Evolutionary conservation across 2,888 invertebrate genomes (phyloP).

Genomic region (Podabrus alpinus): DNA sequence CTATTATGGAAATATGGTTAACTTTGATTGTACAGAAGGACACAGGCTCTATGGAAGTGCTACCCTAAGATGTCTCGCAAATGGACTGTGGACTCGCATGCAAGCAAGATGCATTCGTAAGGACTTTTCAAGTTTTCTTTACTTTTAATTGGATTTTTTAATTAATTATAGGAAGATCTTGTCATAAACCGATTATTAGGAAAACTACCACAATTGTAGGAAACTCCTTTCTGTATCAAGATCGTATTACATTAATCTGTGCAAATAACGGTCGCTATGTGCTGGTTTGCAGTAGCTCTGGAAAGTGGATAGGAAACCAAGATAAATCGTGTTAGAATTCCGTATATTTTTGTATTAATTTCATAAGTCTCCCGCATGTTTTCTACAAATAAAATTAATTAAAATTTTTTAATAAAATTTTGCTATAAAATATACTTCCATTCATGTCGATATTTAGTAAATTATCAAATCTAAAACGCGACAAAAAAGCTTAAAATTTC

Average conservation of each 20-base stretch:
- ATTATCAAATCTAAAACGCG: no score
- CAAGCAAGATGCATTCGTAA: constrained; percentile 59
- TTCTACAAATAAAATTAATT: background rate
- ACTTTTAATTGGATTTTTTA: constrained; percentile 6
- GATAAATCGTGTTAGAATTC: constrained; percentile 35
- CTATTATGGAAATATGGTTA: constrained; percentile 53
- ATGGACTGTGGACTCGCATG: constrained; percentile 59
- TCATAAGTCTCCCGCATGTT: background rate
- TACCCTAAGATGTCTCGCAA: constrained; percentile 54
- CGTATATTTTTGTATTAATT: background rate
- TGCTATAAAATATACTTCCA: no score
- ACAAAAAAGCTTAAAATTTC: no score
- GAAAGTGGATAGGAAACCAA: constrained; percentile 46
- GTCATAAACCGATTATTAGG: constrained; percentile 57
- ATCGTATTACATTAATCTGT: constrained; percentile 55
- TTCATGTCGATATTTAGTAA: no score
- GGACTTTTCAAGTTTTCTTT: constrained; percentile 24
- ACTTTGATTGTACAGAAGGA: constrained; percentile 57
- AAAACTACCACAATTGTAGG: constrained; percentile 54
- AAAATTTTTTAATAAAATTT: background rate
- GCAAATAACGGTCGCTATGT: constrained; percentile 38
- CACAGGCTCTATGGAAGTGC: constrained; percentile 56
- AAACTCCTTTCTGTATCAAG: constrained; percentile 58
- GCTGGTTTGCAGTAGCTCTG: constrained; percentile 45
- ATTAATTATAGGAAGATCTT: constrained; percentile 55